Base-by-base conservation (phyloP, 1,140 invertebrate genomes). In the Panulirus ornatus region DNA sequence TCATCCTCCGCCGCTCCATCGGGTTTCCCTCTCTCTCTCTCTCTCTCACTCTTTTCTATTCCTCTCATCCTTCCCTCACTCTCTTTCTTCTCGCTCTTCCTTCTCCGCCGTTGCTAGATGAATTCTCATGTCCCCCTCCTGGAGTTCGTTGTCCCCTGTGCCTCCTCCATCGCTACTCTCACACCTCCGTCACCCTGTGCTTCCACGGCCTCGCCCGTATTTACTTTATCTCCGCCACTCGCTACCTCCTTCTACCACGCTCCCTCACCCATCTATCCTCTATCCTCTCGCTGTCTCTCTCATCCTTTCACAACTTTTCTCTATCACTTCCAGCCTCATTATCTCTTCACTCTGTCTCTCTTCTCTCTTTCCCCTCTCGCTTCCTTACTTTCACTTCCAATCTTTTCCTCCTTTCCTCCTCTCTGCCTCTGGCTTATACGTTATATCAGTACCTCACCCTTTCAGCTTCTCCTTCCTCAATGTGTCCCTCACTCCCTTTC, bases 11-110 rank as follows among this genome's bases (percentile, higher is more conserved):
- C 38, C 42, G 3, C n/a, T 11, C 42, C 75, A 36, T n/a, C n/a
- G n/a, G n/a, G 16, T 79, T 51, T 79, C 22, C 19, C 81, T 83
- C 58, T 9, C 79, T 40, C 58, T 36, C 3, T 83, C 34, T 30
- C 30, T 73, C 83, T 34, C 30, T 73, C 9, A 3, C 5, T 40
- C 38, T 51, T 81, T n/a, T n/a, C n/a, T n/a, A n/a, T n/a, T n/a
- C n/a, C 78, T 63, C 54, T 6, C 79, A 6, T 58, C 3, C 79
- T 19, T 38, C 42, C 8, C 34, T 38, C 40, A 30, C 30, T 54
- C 42, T 63, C 27, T 83, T 63, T 1, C 47, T 8, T 30, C 58
- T 58, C 79, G 2, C 79, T 14, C 30, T 27, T 71, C 70, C 27
- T 9, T 30, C 70, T 71, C 70, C 30, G 6, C 30, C 70, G 6